These are phyloP conservation scores for Vollenhovia emeryi DNA, from an alignment of 1,140 invertebrate species.

Conservation along the genomic window DNA sequence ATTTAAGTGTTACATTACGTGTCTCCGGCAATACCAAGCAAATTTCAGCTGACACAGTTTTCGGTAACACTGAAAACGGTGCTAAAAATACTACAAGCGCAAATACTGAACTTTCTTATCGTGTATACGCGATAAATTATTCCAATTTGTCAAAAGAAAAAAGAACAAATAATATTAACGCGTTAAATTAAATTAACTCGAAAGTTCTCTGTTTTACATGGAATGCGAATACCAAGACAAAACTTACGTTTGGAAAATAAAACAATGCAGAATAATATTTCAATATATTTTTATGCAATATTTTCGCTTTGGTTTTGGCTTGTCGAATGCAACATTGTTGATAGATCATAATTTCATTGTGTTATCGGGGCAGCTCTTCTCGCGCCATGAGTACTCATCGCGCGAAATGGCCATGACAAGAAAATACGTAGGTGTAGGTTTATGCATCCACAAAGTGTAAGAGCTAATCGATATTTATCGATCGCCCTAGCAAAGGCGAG, in stretches of 20 bases:
- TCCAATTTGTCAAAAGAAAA: too few species aligned
- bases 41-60: neutral
- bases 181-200: conserved; percentile 16
- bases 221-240: neutral
- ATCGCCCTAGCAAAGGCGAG: conserved; percentile 54
- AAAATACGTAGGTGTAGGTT: conserved; percentile 63
- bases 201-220: neutral
- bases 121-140: neutral
- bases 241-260: neutral
- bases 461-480: conserved; percentile 73
- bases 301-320: neutral
- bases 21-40: neutral
- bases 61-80: neutral
- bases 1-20: conserved; percentile 6
- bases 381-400: conserved; percentile 20
- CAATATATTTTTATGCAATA: neutral
- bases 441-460: conserved; percentile 54
- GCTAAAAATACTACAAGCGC: neutral
- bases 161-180: neutral
- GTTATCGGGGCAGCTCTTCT: conserved; percentile 31
- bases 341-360: conserved; percentile 19
- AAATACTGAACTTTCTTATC: neutral
- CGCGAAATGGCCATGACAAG: conserved; percentile 61
- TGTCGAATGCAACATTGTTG: neutral
- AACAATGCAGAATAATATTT: neutral